These are phyloP conservation scores for Gymnodraco acuticeps DNA, from an alignment of 2,797 vertebrate species.

Conservation along the genomic window DNA sequence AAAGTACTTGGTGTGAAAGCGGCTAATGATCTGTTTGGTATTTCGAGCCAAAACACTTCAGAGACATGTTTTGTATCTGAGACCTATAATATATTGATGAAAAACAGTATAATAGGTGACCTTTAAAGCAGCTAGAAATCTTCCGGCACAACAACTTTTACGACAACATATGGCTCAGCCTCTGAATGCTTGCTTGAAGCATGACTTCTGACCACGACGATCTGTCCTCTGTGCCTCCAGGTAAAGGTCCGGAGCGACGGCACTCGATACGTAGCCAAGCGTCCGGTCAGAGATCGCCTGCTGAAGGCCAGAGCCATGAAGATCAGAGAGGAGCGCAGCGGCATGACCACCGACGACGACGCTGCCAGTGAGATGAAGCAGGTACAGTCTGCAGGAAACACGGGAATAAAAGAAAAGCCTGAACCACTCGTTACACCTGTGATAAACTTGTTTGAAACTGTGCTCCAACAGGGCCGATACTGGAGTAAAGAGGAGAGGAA, in stretches of 20 bases:
- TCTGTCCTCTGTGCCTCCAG: constrained; percentile 31
- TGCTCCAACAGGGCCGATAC: constrained; percentile 82
- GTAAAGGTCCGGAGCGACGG: constrained; percentile 88
- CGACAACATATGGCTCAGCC: too few relatives aligned
- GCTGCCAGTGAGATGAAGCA: constrained; percentile 89
- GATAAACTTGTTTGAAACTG: background rate
- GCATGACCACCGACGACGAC: constrained; percentile 90
- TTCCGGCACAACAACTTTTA: too few relatives aligned
- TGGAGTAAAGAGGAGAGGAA: constrained; percentile 92
- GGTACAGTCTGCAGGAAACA: constrained; percentile 42
- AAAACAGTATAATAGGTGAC: too few relatives aligned
- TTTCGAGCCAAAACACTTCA: too few relatives aligned
- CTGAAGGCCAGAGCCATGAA: constrained; percentile 90
- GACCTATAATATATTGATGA: too few relatives aligned
- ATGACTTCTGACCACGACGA: background rate
- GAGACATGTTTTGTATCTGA: too few relatives aligned
- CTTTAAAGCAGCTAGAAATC: too few relatives aligned
- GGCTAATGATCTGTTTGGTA: too few relatives aligned
- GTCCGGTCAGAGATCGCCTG: constrained; percentile 88
- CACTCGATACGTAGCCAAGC: constrained; percentile 88
- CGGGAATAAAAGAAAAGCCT: too few relatives aligned
- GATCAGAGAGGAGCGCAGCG: constrained; percentile 90
- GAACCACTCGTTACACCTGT: background rate
- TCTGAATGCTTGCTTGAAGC: background rate
- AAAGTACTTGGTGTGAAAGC: too few relatives aligned